Evolutionary conservation across 2,797 vertebrate genomes (phyloP).

Genomic region (Trachops cirrhosus): DNA sequence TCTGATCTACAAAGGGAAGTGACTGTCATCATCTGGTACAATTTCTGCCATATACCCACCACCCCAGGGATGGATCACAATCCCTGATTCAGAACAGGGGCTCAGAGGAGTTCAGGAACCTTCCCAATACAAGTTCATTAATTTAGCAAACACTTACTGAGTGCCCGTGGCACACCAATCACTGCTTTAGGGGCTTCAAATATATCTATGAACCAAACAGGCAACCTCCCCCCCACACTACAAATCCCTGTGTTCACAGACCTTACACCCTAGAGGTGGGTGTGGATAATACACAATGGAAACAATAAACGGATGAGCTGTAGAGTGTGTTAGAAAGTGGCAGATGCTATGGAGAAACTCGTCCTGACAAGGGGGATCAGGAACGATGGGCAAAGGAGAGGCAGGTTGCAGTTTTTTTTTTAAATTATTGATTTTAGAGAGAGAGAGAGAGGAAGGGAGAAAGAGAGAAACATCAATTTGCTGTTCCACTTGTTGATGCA

Average conservation of each 20-base stretch:
- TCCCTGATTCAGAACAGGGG: neutral
- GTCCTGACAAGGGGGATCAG: neutral
- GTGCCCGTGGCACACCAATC: neutral
- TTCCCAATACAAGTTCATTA: neutral
- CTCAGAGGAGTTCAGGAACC: neutral
- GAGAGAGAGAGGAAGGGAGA: too few species aligned
- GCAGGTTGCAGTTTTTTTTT: neutral
- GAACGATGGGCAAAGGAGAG: neutral
- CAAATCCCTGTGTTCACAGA: neutral
- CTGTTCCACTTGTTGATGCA: too few species aligned
- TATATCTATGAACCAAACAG: neutral
- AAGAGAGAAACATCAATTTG: too few species aligned
- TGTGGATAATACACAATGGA: neutral
- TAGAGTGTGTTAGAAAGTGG: neutral
- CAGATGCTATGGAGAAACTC: neutral
- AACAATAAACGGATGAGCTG: neutral
- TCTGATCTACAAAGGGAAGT: neutral
- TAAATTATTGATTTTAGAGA: too few species aligned
- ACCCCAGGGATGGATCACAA: neutral
- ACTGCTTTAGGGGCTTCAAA: neutral
- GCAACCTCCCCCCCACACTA: too few species aligned
- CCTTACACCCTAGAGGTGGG: neutral
- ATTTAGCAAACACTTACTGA: neutral
- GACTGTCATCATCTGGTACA: neutral
- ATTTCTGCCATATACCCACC: neutral